These are phyloP conservation scores for Linyphia triangularis DNA, from an alignment of 2,888 invertebrate species.

Conservation along the genomic window DNA sequence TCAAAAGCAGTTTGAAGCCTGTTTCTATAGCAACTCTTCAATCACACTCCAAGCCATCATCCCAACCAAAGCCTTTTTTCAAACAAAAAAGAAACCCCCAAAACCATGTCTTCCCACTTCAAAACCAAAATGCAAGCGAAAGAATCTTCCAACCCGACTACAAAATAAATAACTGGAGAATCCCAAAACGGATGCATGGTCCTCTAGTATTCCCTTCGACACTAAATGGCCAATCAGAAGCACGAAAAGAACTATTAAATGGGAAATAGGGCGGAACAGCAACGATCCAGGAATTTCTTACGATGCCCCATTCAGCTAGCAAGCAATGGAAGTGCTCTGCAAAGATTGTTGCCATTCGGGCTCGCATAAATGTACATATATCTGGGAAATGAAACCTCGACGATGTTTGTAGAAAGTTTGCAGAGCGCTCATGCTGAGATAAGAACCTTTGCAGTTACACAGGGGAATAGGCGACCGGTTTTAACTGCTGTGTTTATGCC, in stretches of 20 bases:
- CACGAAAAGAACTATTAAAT: constrained; percentile 55
- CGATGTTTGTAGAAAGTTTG: not conserved
- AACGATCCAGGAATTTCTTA: constrained; percentile 53
- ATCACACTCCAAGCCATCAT: too few relatives aligned
- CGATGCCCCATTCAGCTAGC: constrained; percentile 15
- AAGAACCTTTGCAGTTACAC: not conserved
- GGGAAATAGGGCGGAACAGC: constrained; percentile 43
- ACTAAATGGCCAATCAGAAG: constrained; percentile 49
- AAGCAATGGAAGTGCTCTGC: constrained; percentile 9
- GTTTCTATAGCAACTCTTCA: too few relatives aligned
- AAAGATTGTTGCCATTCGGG: constrained; percentile 42
- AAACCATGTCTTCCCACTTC: too few relatives aligned
- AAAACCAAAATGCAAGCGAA: too few relatives aligned
- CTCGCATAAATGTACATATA: constrained; percentile 1
- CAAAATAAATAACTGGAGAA: constrained; percentile 28
- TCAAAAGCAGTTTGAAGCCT: too few relatives aligned
- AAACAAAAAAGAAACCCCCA: too few relatives aligned
- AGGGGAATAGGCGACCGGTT: not conserved
- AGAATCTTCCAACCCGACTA: not conserved
- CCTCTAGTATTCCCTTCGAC: constrained; percentile 8
- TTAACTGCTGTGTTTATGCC: constrained; percentile 1
- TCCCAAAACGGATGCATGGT: not conserved
- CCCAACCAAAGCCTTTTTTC: too few relatives aligned
- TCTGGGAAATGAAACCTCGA: constrained; percentile 12
- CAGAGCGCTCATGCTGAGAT: not conserved